A percentile compares a stretch with the other conserved stretches of the same genome.
These are phyloP conservation scores for Haliclona indistincta DNA, from an alignment of 37 sponge, comb jelly and placozoan species.

Conservation along the genomic window DNA sequence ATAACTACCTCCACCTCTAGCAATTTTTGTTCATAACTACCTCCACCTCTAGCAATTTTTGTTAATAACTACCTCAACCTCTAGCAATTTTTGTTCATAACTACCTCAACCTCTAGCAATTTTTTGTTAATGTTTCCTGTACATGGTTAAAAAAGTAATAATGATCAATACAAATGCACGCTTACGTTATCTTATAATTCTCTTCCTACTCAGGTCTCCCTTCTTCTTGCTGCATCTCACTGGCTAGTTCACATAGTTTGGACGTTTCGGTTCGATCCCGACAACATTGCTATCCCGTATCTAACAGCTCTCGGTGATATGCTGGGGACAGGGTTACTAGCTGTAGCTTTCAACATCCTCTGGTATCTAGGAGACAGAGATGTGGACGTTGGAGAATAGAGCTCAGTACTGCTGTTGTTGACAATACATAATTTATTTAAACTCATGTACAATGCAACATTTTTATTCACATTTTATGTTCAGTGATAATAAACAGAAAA, in stretches of 20 bases:
- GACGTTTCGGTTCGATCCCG: constrained; percentile 81
- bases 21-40: no score
- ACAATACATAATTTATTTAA: background rate
- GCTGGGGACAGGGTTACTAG: constrained; percentile 86
- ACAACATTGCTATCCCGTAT: constrained; percentile 95
- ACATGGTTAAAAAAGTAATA: background rate
- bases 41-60: no score
- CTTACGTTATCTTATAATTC: background rate
- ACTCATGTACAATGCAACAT: background rate
- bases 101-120: no score
- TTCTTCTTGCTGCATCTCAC: constrained; percentile 80
- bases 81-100: no score
- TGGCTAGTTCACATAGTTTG: constrained; percentile 89
- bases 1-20: no score
- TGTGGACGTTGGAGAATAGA: constrained; percentile 75
- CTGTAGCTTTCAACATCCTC: constrained; percentile 65
- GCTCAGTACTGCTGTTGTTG: no score
- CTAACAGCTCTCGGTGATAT: constrained; percentile 97
- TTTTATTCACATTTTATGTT: no score
- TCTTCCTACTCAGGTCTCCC: constrained; percentile 59
- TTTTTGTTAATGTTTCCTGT: background rate
- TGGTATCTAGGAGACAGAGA: constrained; percentile 79
- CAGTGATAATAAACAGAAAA: no score
- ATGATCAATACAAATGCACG: background rate
- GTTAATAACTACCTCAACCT: no score